phyloP scores from a whole-genome alignment of 2,888 invertebrate species.

The Idaea biselata region DNA sequence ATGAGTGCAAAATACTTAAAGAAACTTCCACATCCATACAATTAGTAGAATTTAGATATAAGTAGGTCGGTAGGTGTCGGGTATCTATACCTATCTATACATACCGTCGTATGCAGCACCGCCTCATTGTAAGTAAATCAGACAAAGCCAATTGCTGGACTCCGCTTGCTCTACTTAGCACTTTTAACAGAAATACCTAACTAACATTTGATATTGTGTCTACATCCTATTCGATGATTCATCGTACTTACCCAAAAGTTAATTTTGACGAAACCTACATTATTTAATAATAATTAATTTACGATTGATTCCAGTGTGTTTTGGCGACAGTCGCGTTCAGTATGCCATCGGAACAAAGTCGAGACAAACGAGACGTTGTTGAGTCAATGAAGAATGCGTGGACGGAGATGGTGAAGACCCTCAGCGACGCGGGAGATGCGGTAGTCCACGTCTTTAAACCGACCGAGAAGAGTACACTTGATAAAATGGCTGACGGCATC shows the following conservation, averaged over 20 bases:
- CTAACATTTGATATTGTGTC: no score
- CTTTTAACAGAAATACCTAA: neutral
- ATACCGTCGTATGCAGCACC: neutral
- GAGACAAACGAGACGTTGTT: constrained; percentile 61
- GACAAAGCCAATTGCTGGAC: neutral
- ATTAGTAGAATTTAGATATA: no score
- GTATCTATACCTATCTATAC: neutral
- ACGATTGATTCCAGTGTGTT: constrained; percentile 39
- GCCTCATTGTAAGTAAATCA: neutral
- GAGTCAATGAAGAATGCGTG: constrained; percentile 66
- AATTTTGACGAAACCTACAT: constrained; percentile 1
- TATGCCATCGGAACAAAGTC: constrained; percentile 39
- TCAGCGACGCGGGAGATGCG: constrained; percentile 63
- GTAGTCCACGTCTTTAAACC: constrained; percentile 69
- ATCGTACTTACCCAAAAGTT: no score
- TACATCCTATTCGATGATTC: no score
- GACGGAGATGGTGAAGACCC: constrained; percentile 58
- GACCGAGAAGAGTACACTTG: constrained; percentile 57
- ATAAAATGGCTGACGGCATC: constrained; percentile 59
- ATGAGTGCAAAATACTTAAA: no score
- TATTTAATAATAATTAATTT: constrained; percentile 12
- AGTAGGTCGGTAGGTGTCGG: neutral
- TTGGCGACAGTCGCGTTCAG: constrained; percentile 38
- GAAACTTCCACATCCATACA: no score
- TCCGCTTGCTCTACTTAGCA: neutral